Base-by-base conservation (phyloP, 2,888 invertebrate species). In the Eilema depressum region DNA sequence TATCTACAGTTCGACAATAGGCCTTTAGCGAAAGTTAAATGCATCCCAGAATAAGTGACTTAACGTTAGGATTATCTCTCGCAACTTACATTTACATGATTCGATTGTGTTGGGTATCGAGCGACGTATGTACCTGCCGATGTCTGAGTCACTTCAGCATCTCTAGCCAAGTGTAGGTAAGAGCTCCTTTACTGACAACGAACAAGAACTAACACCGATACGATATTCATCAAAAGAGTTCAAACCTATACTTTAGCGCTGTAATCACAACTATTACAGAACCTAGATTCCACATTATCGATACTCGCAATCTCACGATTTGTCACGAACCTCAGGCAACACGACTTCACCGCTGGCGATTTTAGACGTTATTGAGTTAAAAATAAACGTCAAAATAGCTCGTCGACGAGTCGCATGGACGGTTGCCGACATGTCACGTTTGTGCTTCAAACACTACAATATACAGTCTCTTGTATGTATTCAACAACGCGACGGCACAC, bases 11-110 rank as follows among this genome's bases (percentile, higher is more conserved):
- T 74, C 65, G 84, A 82, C 76, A 79, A 85, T 92, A 93, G 93
- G 92, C 93, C 92, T 84, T 92, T 86, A 91, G 88, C 86, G 79
- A 87, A 69, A 89, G 91, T 93, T 93, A 93, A 94, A 94, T 93
- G 94, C 93, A 80, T 82, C 63, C 53, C 73, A 81, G 75, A 78
- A 75, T 82, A 77, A 71, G 73, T 78, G 75, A 73, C 74, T 78
- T 78, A 82, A 71, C 70, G 74, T 75, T 75, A 77, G 75, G 73
- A 75, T 76, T 74, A 75, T 81, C 73, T 80, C 65, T 73, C 74
- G 77, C 76, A 80, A 73, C 76, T 75, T 76, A 76, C 66, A 63
- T 69, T 75, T 74, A 82, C 68, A 76, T 62, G 74, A 74, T 72
- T 75, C 75, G 70, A 76, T 77, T 73, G 74, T 71, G 71, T 77